Conservation (phyloP, 2,888 invertebrate genomes). For the Synergus umbraculus region DNA sequence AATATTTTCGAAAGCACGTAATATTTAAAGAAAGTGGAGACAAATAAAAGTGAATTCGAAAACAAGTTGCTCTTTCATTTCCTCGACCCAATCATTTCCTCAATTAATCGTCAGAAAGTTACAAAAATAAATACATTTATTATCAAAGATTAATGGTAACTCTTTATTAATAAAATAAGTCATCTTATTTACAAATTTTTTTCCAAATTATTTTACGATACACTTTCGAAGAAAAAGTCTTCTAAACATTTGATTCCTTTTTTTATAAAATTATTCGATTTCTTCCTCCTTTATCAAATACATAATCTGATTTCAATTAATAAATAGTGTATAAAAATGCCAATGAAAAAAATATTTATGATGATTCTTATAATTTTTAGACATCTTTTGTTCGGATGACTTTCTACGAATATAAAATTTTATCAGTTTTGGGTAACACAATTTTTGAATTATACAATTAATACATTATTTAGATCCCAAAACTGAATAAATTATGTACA, state of each 20-base stretch:
- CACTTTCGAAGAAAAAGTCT: background rate
- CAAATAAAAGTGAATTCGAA: slow-evolving; percentile 47
- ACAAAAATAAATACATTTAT: background rate
- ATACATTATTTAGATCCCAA: background rate
- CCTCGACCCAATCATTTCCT: background rate
- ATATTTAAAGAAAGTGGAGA: slow-evolving; percentile 64
- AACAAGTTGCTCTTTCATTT: background rate
- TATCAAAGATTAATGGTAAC: slow-evolving; percentile 25
- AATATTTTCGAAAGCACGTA: slow-evolving; percentile 69
- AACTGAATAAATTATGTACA: slow-evolving; percentile 19
- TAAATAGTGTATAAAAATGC: background rate
- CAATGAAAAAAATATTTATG: background rate
- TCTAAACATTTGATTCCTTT: background rate
- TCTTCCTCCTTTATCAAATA: background rate
- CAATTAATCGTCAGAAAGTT: background rate
- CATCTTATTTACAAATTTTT: slow-evolving; percentile 34
- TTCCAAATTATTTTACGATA: background rate
- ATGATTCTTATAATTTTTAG: background rate
- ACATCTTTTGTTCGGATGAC: background rate
- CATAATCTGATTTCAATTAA: background rate
- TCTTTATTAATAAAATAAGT: slow-evolving; percentile 26
- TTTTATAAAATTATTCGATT: background rate
- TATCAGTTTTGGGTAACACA: slow-evolving; percentile 40
- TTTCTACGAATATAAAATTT: slow-evolving; percentile 45
- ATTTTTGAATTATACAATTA: slow-evolving; percentile 45